These are phyloP conservation scores for Aproaerema taeniolella DNA, from an alignment of 2,888 invertebrate species.

Conservation along the genomic window DNA sequence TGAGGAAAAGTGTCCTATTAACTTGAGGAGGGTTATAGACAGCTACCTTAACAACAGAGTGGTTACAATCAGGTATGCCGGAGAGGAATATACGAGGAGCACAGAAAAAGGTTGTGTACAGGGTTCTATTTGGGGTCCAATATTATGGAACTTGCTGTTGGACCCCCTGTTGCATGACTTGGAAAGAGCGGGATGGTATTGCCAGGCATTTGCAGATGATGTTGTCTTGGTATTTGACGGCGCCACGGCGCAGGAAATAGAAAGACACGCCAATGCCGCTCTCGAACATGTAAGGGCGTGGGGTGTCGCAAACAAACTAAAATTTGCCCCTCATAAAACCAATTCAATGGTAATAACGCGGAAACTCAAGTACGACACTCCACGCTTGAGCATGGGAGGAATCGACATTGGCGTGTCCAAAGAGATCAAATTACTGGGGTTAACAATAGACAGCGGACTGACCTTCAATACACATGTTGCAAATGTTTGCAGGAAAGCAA, in stretches of 20 bases:
- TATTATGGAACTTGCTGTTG: background rate
- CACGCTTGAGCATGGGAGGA: too few relatives aligned
- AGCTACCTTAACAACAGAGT: background rate
- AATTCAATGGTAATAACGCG: background rate
- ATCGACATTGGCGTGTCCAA: too few relatives aligned
- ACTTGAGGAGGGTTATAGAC: background rate
- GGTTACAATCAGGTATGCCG: background rate
- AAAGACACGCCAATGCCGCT: background rate
- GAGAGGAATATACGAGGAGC: background rate
- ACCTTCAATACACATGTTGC: too few relatives aligned
- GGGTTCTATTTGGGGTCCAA: background rate
- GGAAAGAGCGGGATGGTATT: background rate
- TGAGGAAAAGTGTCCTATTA: conserved; percentile 7
- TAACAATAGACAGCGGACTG: too few relatives aligned
- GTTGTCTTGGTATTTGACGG: background rate
- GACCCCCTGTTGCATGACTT: background rate
- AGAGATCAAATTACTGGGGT: too few relatives aligned
- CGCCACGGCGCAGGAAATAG: background rate
- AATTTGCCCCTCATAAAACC: background rate
- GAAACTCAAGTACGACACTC: background rate
- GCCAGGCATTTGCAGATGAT: background rate
- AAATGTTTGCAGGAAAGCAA: too few relatives aligned
- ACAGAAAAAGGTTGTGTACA: background rate
- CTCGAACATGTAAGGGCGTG: background rate
- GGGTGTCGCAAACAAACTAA: background rate